Percentiles rank a stretch among this genome's conserved stretches.
Evolutionary conservation across 2,113 vertebrate genomes (phyloP).

Genomic region (Lepisosteus osseus): DNA sequence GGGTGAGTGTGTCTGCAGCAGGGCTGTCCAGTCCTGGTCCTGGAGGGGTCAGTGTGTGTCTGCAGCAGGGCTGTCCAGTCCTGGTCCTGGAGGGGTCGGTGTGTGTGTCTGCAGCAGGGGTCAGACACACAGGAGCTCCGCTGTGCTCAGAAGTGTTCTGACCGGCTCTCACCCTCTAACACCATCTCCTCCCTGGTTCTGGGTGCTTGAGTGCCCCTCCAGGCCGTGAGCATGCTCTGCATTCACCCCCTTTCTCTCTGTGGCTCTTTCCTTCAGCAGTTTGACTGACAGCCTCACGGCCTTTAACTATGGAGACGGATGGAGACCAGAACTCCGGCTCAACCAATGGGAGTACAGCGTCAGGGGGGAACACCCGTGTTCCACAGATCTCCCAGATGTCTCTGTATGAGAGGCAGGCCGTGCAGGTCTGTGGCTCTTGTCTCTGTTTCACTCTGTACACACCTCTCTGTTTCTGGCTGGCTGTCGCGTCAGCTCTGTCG

Average conservation of each 20-base stretch:
- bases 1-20: no score
- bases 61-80: no score
- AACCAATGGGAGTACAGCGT: constrained; percentile 75
- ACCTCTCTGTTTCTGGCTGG: neutral
- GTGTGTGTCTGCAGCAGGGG: no score
- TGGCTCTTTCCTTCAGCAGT: constrained; percentile 15
- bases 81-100: no score
- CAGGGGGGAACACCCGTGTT: constrained; percentile 81
- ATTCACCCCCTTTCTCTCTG: neutral
- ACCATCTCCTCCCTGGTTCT: constrained; percentile 2
- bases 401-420: constrained; percentile 90
- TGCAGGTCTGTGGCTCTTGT: constrained; percentile 72
- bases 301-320: constrained; percentile 81
- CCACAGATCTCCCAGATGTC: constrained; percentile 94
- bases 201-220: neutral
- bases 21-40: no score
- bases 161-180: neutral
- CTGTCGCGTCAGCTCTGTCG: no score
- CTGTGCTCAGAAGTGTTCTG: neutral
- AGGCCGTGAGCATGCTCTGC: no score
- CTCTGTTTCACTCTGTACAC: neutral
- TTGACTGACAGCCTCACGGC: constrained; percentile 9
- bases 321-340: constrained; percentile 88
- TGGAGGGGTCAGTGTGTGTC: no score
- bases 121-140: neutral